Percentiles rank a stretch among this genome's conserved stretches.
Evolutionary conservation across 1,140 invertebrate species (phyloP).

Genomic region (Dryas iulia): DNA sequence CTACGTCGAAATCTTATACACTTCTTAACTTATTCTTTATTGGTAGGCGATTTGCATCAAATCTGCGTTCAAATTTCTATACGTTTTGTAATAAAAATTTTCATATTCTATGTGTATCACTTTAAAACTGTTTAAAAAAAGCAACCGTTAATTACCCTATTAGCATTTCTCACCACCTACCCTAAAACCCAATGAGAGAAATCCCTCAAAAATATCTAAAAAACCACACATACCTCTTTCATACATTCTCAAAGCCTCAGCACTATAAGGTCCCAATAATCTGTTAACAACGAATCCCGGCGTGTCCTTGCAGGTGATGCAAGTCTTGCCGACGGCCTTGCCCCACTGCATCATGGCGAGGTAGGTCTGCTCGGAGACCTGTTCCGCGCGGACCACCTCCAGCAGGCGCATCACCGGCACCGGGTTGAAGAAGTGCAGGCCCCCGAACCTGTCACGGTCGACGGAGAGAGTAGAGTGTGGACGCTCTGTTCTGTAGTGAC

Average conservation of each 20-base stretch:
- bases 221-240: constrained; percentile 83
- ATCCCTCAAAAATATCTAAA: not conserved
- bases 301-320: constrained; percentile 92
- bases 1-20: too few relatives aligned
- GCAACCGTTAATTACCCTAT: not conserved
- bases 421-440: constrained; percentile 96
- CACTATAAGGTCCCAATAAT: constrained; percentile 88
- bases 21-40: too few relatives aligned
- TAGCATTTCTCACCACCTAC: not conserved
- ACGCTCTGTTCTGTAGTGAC: too few relatives aligned
- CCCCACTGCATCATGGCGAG: constrained; percentile 88
- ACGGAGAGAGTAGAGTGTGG: too few relatives aligned
- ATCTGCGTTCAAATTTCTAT: too few relatives aligned
- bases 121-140: too few relatives aligned
- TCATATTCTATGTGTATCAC: too few relatives aligned
- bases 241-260: constrained; percentile 88
- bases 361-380: constrained; percentile 90
- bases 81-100: too few relatives aligned
- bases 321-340: constrained; percentile 88
- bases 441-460: constrained; percentile 51
- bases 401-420: constrained; percentile 95
- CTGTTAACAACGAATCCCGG: constrained; percentile 95
- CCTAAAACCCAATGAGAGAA: not conserved
- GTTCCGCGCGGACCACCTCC: constrained; percentile 86
- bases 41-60: too few relatives aligned